These are phyloP conservation scores for Sacculina carcini DNA, from an alignment of 2,888 invertebrate species.

Conservation along the genomic window DNA sequence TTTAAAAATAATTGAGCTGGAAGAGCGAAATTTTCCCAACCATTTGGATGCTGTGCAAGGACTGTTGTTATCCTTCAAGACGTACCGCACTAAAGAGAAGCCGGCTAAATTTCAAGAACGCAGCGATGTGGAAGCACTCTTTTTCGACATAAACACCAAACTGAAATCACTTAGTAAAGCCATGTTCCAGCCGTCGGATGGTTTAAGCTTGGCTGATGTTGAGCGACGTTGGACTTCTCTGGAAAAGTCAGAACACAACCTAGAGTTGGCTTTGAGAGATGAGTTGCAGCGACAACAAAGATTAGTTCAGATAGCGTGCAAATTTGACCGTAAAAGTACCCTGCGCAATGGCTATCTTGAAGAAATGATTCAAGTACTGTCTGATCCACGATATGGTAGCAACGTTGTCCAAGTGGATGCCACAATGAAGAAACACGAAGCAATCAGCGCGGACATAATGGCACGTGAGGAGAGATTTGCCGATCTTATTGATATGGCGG, in stretches of 20 bases:
- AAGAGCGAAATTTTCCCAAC: slow-evolving; percentile 72
- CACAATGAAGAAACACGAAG: slow-evolving; percentile 92
- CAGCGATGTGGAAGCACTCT: slow-evolving; percentile 85
- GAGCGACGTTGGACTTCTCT: slow-evolving; percentile 79
- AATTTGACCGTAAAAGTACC: slow-evolving; percentile 83
- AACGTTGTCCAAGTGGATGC: slow-evolving; percentile 83
- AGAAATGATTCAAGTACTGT: slow-evolving; percentile 88
- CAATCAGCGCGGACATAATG: slow-evolving; percentile 84
- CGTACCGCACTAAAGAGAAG: slow-evolving; percentile 87
- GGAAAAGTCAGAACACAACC: slow-evolving; percentile 74
- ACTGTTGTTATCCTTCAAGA: slow-evolving; percentile 64
- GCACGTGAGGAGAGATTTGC: slow-evolving; percentile 78
- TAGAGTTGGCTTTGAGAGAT: slow-evolving; percentile 71
- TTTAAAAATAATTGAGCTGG: slow-evolving; percentile 49
- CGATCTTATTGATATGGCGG: slow-evolving; percentile 74
- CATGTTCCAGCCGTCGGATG: slow-evolving; percentile 29
- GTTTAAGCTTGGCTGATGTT: slow-evolving; percentile 67
- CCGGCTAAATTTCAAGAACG: slow-evolving; percentile 94
- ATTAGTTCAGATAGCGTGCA: slow-evolving; percentile 76
- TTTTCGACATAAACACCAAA: slow-evolving; percentile 72
- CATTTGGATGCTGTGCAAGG: slow-evolving; percentile 79
- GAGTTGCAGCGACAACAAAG: slow-evolving; percentile 75
- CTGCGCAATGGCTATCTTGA: slow-evolving; percentile 81
- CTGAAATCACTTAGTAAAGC: slow-evolving; percentile 79
- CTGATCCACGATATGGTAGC: slow-evolving; percentile 69